Base-by-base conservation (phyloP, 2,888 invertebrate genomes). In the Zygogramma bicolorata region DNA sequence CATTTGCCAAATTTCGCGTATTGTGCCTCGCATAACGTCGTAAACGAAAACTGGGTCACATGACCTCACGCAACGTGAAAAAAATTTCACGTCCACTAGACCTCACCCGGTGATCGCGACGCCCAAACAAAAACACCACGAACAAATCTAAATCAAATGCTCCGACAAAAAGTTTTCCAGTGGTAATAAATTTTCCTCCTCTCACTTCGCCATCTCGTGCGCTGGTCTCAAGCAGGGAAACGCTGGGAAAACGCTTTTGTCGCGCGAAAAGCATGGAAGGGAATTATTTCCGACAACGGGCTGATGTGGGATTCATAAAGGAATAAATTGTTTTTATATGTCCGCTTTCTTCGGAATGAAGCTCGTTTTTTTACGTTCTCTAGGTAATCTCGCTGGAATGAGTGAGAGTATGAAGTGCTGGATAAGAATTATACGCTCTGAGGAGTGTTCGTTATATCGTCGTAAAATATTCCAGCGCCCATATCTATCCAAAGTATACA, bases 271-370 rank as follows among this genome's bases (percentile, higher is more conserved):
- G 65, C 60, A 65, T 42, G 61, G 13, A 65, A 60, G 68, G 65
- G 59, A 73, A 73, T 73, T 73, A 73, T 66, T 65, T 61, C 72
- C 72, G 72, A 61, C 68, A 65, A 38, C 65, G 68, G 72, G n/a
- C 63, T 63, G 63, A 63, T 63, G 63, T 63, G 46, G 63, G 63
- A 63, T 63, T 63, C 63, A 63, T 63, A 34, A 63, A 63, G 25
- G 63, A 63, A 63, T 63, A 63, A 63, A 63, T 63, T 63, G 63
- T 63, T 63, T 63, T 63, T 63, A 63, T 63, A 63, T 63, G 63
- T 63, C 46, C 63, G 63, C 46, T 29, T 46, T 46, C 63, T 46
- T 46, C 27, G 10, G 46, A 63, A 63, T 46, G 63, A 49, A 63
- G 15, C 46, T 13, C 18, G 46, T 63, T 63, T 63, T 63, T 63